A percentile compares a stretch with the other conserved stretches of the same genome.
Conservation (phyloP, 2,888 invertebrate species). For the Lacanobia oleracea region DNA sequence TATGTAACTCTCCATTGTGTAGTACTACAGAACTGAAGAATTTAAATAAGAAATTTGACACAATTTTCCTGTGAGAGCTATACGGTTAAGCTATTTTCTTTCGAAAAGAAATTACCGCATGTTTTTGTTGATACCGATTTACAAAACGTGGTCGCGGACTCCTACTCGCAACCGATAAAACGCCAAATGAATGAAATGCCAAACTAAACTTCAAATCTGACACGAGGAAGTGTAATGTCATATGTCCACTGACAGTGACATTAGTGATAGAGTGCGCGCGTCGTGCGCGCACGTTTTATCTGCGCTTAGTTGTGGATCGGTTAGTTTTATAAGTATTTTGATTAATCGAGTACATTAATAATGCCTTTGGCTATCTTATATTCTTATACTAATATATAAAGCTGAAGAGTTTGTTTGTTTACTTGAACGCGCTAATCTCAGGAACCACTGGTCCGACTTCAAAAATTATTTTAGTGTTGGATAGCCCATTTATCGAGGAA, state of each 20-base stretch:
- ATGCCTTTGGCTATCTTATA: too few relatives aligned
- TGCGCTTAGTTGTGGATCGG: too few relatives aligned
- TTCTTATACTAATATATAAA: too few relatives aligned
- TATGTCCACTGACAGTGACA: neutral
- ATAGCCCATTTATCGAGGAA: too few relatives aligned
- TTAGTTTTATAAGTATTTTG: too few relatives aligned
- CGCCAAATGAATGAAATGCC: slow-evolving; percentile 43
- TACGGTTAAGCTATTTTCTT: slow-evolving; percentile 21
- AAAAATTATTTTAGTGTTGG: too few relatives aligned
- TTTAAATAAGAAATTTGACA: slow-evolving; percentile 22
- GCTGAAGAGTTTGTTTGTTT: too few relatives aligned
- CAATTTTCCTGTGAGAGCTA: slow-evolving; percentile 26
- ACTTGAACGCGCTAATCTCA: too few relatives aligned
- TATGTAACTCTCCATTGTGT: slow-evolving; percentile 80
- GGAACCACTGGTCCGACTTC: too few relatives aligned
- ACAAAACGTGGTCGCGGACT: slow-evolving; percentile 60
- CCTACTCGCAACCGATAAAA: slow-evolving; percentile 38
- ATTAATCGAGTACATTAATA: too few relatives aligned
- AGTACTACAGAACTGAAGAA: slow-evolving; percentile 46
- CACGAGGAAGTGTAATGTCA: slow-evolving; percentile 35
- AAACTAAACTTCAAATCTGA: slow-evolving; percentile 45
- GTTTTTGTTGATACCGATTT: slow-evolving; percentile 72
- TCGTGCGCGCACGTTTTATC: too few relatives aligned
- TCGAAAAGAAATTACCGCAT: slow-evolving; percentile 77
- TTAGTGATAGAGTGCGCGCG: too few relatives aligned